Evolutionary conservation across 2,113 vertebrate species (phyloP).

Genomic region (Gymnarchus niloticus): DNA sequence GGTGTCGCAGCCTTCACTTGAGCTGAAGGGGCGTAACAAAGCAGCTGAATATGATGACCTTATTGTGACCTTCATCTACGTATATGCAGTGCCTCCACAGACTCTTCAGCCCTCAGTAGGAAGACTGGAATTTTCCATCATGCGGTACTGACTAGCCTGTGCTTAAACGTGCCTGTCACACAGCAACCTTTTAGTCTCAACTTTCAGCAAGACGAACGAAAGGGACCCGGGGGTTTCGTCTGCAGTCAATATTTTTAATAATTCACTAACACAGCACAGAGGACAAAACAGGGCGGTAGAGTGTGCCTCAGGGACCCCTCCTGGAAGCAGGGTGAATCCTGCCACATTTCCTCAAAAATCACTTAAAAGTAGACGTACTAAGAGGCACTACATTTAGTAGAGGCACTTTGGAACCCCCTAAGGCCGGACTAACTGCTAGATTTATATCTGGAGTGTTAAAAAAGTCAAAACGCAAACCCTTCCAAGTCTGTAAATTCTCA

Average conservation of each 20-base stretch:
- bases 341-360: not conserved
- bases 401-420: not conserved
- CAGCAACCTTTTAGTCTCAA: not conserved
- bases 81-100: not conserved
- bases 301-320: not conserved
- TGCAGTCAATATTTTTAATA: slow-evolving; percentile 10
- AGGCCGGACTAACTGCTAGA: not conserved
- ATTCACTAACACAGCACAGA: not conserved
- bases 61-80: not conserved
- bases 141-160: not conserved
- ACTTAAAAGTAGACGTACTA: not conserved
- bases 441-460: too few species aligned
- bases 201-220: not conserved
- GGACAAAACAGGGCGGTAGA: not conserved
- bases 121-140: not conserved
- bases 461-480: not conserved
- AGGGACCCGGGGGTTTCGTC: not conserved
- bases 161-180: not conserved
- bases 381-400: too few species aligned
- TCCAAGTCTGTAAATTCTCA: not conserved
- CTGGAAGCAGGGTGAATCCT: not conserved
- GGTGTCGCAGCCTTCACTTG: not conserved
- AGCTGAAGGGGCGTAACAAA: not conserved
- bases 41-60: not conserved
- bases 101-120: not conserved